Evolutionary conservation across 2,888 invertebrate genomes (phyloP).

Genomic region (Oscheius sp.): DNA sequence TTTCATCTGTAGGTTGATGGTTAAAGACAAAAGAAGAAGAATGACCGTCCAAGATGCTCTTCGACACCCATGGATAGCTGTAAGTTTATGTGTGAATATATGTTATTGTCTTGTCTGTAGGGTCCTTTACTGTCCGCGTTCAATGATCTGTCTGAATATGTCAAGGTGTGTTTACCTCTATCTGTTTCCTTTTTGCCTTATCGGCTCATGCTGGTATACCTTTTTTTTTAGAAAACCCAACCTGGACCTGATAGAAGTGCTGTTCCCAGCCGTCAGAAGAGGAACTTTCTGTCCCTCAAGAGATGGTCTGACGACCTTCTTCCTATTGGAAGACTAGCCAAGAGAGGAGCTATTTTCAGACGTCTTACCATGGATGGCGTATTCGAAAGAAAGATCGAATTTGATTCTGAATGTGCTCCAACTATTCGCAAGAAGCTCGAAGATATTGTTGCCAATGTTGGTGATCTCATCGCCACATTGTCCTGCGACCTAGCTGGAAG

Average conservation of each 20-base stretch:
- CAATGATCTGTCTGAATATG: constrained; percentile 69
- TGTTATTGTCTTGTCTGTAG: constrained; percentile 54
- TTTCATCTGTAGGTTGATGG: constrained; percentile 88
- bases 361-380: constrained; percentile 71
- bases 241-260: constrained; percentile 57
- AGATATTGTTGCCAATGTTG: constrained; percentile 69
- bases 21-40: constrained; percentile 82
- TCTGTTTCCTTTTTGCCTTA: constrained; percentile 1
- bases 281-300: constrained; percentile 60
- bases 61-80: constrained; percentile 73
- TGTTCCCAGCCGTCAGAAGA: constrained; percentile 54
- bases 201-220: neutral
- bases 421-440: constrained; percentile 70
- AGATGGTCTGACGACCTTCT: constrained; percentile 68
- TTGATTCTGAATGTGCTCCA: constrained; percentile 71
- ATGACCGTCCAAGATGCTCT: constrained; percentile 73
- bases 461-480: constrained; percentile 68
- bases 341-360: constrained; percentile 72
- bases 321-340: constrained; percentile 72
- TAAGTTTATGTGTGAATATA: constrained; percentile 59
- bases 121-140: constrained; percentile 68
- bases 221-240: constrained; percentile 47
- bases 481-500: constrained; percentile 70
- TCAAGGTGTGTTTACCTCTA: constrained; percentile 66
- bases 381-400: constrained; percentile 71